These are phyloP conservation scores for Ceyx cyanopectus DNA, from an alignment of 2,113 vertebrate genomes.

Conservation along the genomic window DNA sequence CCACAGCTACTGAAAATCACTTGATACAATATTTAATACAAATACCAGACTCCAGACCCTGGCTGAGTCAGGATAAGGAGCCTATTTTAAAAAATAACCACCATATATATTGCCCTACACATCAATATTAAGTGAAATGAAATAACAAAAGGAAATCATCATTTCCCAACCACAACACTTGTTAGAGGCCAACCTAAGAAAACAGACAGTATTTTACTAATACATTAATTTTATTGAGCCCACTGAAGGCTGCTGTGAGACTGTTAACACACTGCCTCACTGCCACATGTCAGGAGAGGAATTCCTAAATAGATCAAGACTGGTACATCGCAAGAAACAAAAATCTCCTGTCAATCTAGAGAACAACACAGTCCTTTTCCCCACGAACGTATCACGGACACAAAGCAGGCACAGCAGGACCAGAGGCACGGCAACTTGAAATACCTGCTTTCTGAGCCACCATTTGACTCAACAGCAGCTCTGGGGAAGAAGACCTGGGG, in stretches of 20 bases:
- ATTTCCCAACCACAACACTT: background rate
- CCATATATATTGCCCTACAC: background rate
- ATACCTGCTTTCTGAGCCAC: background rate
- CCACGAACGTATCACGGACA: background rate
- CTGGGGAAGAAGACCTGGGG: too few relatives aligned
- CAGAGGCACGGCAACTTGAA: background rate
- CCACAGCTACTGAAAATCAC: constrained; percentile 33
- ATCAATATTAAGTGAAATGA: constrained; percentile 23
- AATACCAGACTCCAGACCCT: background rate
- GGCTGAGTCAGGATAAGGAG: background rate
- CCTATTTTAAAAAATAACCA: background rate
- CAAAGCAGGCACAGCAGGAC: background rate
- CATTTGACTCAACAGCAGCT: too few relatives aligned
- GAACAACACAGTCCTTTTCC: background rate
- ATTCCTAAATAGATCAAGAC: background rate
- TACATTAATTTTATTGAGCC: constrained; percentile 7
- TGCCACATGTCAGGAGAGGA: background rate
- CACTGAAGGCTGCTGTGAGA: background rate
- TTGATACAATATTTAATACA: constrained; percentile 52
- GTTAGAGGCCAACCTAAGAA: background rate
- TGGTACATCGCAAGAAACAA: background rate
- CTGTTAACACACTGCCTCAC: background rate
- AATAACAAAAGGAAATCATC: constrained; percentile 2
- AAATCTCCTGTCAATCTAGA: background rate
- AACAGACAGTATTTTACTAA: background rate